Evolutionary conservation across 2,888 invertebrate species (phyloP), one percentile per base, ranked within the genome.

Genomic region (Catonia carolina): DNA sequence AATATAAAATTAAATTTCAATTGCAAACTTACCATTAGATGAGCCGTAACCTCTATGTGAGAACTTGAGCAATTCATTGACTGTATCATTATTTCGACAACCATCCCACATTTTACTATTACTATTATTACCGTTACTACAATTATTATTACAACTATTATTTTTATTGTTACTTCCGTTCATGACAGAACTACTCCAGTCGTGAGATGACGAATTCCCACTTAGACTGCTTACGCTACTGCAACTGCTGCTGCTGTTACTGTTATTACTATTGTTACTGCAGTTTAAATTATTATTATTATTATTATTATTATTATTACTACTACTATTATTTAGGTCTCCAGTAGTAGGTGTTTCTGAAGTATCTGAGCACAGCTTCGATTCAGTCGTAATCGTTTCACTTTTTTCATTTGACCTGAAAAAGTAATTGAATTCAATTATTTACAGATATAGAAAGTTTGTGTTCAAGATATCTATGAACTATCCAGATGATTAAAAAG

Each of bases 1-100:
- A n/a, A n/a, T n/a, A n/a, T n/a, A n/a, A n/a, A n/a, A n/a, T n/a
- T n/a, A n/a, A n/a, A n/a, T n/a, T n/a, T n/a, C n/a, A n/a, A n/a
- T n/a, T n/a, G n/a, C n/a, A 2, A 39, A 52, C 18, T 41, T 41
- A 57, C 14, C 20, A 52, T 56, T 60, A 73, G 73, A 68, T 15
- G 68, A 63, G 20, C 89, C 86, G 71, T 89, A 91, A 2, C 88
- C 89, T 49, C 83, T 80, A 70, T 87, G 84, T 6, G 86, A 85
- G 68, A 83, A 77, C 61, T 82, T 80, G 62, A 84, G 77, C 62
- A 91, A 73, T 62, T 85, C 83, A 4, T 78, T 79, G 58, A 84
- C 76, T 0, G 77, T 74, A 23, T 72, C 73, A 3, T 72, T 71
- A 57, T 70, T 69, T 59, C 73, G 71, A 27, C 70, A 71, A 15